Base-by-base conservation (phyloP, 2,113 vertebrate genomes). In the Ageneiosus marmoratus region DNA sequence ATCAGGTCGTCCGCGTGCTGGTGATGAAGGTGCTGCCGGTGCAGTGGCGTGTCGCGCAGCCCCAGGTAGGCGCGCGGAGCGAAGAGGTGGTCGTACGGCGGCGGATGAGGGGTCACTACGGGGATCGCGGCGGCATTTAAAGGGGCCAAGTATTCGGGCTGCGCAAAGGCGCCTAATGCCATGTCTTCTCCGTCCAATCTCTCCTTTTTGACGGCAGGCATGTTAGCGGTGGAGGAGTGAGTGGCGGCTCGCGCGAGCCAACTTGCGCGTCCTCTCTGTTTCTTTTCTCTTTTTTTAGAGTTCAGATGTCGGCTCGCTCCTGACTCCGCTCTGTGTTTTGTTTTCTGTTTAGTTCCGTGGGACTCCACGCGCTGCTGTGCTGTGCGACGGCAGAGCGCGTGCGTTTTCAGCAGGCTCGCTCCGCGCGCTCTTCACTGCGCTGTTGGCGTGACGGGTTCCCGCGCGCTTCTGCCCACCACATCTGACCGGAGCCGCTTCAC, bases 131-230 rank as follows among this genome's bases (percentile, higher is more conserved):
- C 91, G 92, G 95, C 93, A 89, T 95, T 96, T 93, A 96, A 93
- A 90, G 96, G 96, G 88, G 96, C 93, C 92, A 96, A 91, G 92
- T 96, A 97, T 90, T 95, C 95, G 91, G 96, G 93, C 89, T 95
- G 96, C 92, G 95, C 96, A 79, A 97, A 97, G 82, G 96, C 94
- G 83, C 95, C 95, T 91, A 98, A 90, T 88, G 97, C 96, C 94
- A 97, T 94, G 88, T 97, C 97, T 88, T 98, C 97, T 84, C 96
- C 95, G 89, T 97, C 96, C 88, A 94, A 92, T 86, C 96, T 91
- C 93, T 99, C 97, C 94, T 96, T 97, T 91, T 98, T 99, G 94
- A 99, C 96, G 46, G 97, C 97, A 87, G 97, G 97, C 97, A 98
- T 98, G 95, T 91, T 95, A 89, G 67, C 80, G 93, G 92, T 88